Conservation (phyloP, 2,113 vertebrate genomes). For the Cryptomyrus ogoouensis region DNA sequence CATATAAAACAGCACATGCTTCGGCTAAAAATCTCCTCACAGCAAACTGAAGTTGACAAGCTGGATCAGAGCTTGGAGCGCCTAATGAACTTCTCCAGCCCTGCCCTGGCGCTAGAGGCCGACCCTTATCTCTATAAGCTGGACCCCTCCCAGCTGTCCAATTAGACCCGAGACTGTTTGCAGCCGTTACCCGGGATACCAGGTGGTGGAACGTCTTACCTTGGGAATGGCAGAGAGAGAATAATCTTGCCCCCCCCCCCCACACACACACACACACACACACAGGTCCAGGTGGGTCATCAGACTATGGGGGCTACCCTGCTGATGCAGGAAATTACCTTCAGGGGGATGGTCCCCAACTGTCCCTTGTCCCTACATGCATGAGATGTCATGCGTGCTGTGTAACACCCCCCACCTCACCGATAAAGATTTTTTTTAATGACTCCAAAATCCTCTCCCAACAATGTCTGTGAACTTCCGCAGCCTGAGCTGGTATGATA, state of each 20-base stretch:
- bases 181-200: background rate
- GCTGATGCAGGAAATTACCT: constrained; percentile 68
- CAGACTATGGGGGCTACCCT: constrained; percentile 52
- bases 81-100: background rate
- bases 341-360: constrained; percentile 49
- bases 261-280: background rate
- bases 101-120: background rate
- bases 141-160: background rate
- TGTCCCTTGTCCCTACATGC: constrained; percentile 28
- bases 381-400: background rate
- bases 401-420: background rate
- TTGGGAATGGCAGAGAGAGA: constrained; percentile 44
- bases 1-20: background rate
- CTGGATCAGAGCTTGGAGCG: background rate
- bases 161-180: background rate
- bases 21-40: constrained; percentile 1
- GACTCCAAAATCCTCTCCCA: background rate
- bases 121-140: background rate
- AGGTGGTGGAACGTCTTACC: constrained; percentile 41
- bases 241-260: constrained; percentile 53
- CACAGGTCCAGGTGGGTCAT: constrained; percentile 35
- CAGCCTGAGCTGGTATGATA: background rate
- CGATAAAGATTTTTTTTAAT: background rate
- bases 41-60: background rate
- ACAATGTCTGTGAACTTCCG: background rate